Evolutionary conservation across 1,140 invertebrate genomes (phyloP), one percentile per base, ranked within the genome.

Genomic region (Aphidius gifuensis): DNA sequence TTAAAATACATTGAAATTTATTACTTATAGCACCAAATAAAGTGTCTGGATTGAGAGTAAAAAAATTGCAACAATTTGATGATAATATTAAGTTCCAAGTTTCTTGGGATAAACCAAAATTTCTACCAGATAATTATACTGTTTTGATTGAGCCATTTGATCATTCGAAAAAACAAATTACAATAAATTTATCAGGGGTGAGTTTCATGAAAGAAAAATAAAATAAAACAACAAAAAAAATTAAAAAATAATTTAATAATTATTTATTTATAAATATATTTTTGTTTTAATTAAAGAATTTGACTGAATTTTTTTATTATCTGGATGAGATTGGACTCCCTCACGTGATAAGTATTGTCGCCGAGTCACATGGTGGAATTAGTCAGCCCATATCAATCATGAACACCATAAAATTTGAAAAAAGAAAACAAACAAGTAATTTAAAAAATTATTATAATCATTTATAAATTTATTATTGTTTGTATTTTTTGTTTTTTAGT

Each of bases 51-150:
- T 39, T 75, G 5, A 62, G 62, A 9, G 58, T 64, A 0, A 9
- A 16, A 8, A 16, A 58, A 6, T 48, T 45, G 11, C 44, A 48
- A 6, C 46, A 62, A 5, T 46, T 60, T 9, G 50, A 47, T 47
- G 58, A 58, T 39, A 43, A 61, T 11, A 74, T 70, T 58, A 68
- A 80, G 40, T 60, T 83, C 9, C 54, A 60, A 6, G 39, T 84
- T 0, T 62, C 5, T 5, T 84, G 82, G 82, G 49, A 71, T 5
- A 53, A 69, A 62, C 74, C 81, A 8, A 21, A 62, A 40, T 65
- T 72, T 5, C 16, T 70, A 46, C 82, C 82, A 1, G 73, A 80
- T 61, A 77, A 73, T 66, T 83, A 82, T 58, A 72, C 62, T 1
- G 47, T 76, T n/a, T 59, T 69, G 58, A 62, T 78, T 38, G n/a